Conservation (phyloP, 2,113 vertebrate genomes). For the Toxotes jaculatrix region DNA sequence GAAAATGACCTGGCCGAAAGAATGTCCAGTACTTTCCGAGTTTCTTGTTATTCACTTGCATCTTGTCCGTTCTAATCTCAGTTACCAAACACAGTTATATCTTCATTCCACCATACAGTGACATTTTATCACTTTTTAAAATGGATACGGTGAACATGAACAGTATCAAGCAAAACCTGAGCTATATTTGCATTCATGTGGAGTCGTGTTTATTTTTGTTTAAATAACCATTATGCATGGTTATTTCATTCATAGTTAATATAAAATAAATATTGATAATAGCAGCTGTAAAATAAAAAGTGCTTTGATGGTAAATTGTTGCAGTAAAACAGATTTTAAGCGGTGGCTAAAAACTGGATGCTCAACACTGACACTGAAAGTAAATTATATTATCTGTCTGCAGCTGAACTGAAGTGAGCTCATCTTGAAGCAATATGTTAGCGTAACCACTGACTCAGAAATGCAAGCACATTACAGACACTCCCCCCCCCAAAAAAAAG, state of each 20-base stretch:
- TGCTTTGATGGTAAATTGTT: neutral
- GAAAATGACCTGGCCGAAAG: too few relatives aligned
- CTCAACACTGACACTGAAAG: neutral
- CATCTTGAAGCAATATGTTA: constrained; percentile 19
- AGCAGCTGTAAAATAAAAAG: neutral
- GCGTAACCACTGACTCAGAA: neutral
- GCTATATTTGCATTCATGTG: neutral
- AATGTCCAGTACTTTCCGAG: too few relatives aligned
- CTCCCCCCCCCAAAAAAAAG: too few relatives aligned
- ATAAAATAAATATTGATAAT: neutral
- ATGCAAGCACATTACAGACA: neutral
- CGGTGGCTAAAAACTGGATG: neutral
- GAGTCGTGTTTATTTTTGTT: too few relatives aligned
- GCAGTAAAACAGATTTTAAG: neutral
- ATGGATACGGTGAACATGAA: too few relatives aligned
- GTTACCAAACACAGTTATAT: too few relatives aligned
- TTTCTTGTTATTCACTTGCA: too few relatives aligned
- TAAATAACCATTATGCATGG: neutral
- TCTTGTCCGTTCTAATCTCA: too few relatives aligned
- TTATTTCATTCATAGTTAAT: neutral
- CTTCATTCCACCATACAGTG: too few relatives aligned
- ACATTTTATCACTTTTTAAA: too few relatives aligned
- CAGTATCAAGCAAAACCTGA: neutral
- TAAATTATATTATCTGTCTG: neutral
- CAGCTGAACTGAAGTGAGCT: neutral